phyloP scores from a whole-genome alignment of 2,888 invertebrate genomes.

The Iselma pallidipennis region DNA sequence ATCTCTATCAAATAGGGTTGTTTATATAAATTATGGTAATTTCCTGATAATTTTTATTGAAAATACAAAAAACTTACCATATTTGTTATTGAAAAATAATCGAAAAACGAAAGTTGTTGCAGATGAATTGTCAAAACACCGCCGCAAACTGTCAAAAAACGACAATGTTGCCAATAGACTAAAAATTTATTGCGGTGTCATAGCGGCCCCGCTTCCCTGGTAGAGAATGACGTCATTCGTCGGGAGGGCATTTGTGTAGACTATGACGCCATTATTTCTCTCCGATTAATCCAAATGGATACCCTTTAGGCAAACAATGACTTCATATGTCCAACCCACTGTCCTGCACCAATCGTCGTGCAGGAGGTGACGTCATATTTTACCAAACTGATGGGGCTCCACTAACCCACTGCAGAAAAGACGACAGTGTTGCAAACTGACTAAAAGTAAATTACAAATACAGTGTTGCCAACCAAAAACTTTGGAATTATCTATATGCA shows the following conservation, averaged over 20 bases:
- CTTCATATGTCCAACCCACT: no score
- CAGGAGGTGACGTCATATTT: no score
- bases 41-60: neutral
- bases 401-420: neutral
- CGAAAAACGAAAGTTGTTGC: neutral
- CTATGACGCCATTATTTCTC: no score
- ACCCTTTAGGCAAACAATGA: no score
- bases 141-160: conserved; percentile 1
- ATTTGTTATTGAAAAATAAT: neutral
- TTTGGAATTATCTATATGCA: no score
- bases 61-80: neutral
- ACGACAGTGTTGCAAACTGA: neutral
- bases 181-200: no score
- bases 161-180: neutral
- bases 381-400: no score
- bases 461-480: neutral
- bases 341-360: no score
- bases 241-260: no score
- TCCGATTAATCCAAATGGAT: no score
- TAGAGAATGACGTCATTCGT: no score
- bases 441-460: neutral
- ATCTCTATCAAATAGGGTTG: neutral
- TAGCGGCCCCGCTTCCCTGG: no score
- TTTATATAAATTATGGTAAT: neutral
- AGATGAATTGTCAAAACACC: conserved; percentile 2